Evolutionary conservation across 1,140 invertebrate genomes (phyloP).

Genomic region (Aphaenogaster rudis): DNA sequence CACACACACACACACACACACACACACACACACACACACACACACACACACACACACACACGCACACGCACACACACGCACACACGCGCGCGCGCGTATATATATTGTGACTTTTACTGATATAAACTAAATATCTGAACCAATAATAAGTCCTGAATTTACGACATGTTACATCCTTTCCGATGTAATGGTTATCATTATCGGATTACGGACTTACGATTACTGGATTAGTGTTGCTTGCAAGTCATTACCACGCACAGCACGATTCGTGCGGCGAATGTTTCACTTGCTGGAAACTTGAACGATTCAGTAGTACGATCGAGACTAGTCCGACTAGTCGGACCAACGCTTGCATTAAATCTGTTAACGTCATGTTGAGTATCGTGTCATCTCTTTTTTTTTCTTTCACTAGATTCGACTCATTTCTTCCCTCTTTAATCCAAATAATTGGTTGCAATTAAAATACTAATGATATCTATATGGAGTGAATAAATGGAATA

Average conservation of each 20-base stretch:
- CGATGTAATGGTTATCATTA: neutral
- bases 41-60: neutral
- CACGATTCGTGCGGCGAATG: neutral
- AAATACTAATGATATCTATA: neutral
- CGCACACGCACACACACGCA: neutral
- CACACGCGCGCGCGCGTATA: neutral
- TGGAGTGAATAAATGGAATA: neutral
- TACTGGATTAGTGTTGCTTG: neutral
- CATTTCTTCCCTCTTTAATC: neutral
- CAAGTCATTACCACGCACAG: neutral
- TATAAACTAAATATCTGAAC: neutral
- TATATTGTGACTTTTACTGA: neutral
- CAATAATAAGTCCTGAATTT: neutral
- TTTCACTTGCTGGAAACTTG: conserved; percentile 22
- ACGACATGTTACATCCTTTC: neutral
- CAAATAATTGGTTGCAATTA: neutral
- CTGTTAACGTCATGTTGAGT: no score
- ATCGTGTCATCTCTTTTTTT: neutral
- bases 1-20: neutral
- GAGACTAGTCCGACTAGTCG: conserved; percentile 13
- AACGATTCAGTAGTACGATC: conserved; percentile 27
- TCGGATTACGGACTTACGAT: neutral
- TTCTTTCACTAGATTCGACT: neutral
- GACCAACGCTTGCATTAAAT: neutral
- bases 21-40: neutral